These are phyloP conservation scores for Blastomussa wellsi DNA, from an alignment of 92 coral and sea anemone species.

Conservation along the genomic window DNA sequence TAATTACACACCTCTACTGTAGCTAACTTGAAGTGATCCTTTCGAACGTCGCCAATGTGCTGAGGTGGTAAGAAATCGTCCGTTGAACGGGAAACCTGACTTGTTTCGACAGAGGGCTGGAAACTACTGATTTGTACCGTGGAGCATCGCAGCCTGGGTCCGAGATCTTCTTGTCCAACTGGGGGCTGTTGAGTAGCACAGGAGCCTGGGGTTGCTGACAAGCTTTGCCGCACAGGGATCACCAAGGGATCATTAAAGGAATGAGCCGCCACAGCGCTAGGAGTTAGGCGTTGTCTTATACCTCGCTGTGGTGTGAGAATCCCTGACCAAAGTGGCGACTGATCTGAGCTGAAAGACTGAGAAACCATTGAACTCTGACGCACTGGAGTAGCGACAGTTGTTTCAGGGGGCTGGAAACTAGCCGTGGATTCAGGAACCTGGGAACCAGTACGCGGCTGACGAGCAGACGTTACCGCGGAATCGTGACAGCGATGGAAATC, in stretches of 20 bases:
- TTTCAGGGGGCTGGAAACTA: background rate
- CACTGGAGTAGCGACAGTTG: background rate
- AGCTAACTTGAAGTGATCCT: background rate
- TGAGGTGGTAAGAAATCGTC: slow-evolving; percentile 2
- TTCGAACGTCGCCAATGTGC: background rate
- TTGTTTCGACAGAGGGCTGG: slow-evolving; percentile 6
- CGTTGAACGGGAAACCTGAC: background rate
- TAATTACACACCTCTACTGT: background rate
- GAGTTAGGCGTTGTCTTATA: background rate
- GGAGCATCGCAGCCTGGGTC: slow-evolving; percentile 15
- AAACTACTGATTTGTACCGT: slow-evolving; percentile 24
- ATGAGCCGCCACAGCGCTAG: too few relatives aligned
- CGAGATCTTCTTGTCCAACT: background rate
- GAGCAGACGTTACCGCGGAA: background rate
- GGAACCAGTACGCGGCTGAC: background rate
- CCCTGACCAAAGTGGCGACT: slow-evolving; percentile 12
- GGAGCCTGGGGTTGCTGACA: background rate
- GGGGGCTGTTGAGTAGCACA: background rate
- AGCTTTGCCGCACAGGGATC: background rate
- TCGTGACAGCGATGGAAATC: background rate
- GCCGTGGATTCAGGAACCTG: background rate
- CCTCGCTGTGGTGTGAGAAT: slow-evolving; percentile 16
- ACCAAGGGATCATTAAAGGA: background rate
- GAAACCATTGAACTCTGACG: background rate
- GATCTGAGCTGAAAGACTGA: background rate